Base-by-base conservation (phyloP, 2,113 vertebrate genomes). In the Zosterops pallidus region DNA sequence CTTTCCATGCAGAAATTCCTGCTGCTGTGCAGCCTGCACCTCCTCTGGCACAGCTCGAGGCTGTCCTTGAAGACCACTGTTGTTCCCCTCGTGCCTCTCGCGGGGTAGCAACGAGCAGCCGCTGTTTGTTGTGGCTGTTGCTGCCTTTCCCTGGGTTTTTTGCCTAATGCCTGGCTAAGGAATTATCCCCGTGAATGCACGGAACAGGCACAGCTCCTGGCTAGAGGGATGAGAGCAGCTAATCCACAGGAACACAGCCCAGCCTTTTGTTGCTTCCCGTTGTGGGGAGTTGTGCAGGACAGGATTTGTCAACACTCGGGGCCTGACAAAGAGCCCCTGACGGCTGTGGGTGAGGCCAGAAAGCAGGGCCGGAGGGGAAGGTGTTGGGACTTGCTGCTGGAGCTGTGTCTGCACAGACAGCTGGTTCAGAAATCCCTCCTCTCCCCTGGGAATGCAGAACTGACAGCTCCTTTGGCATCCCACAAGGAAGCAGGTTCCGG, bases 371-470 rank as follows among this genome's bases (percentile, higher is more conserved):
- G 2, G 7, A 77, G 85, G 90, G 86, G 83, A 49, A 91, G 90
- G 77, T 96, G 97, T 97, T 78, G 87, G 92, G 92, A 69, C 95
- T 96, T 59, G 95, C 90, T 55, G 78, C 52, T 75, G 78, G 94
- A 35, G 76, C 55, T n/a, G n/a, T 62, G 88, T 72, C 86, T 95
- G 91, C 80, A 12, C 55, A 78, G 35, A 35, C 91, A 81, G 86
- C 91, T 85, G 84, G 1, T 53, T 39, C 60, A 25, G 22, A 68
- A 89, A 89, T 49, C 65, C 77, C 5, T 82, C 8, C 86, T 56
- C 78, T 57, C 65, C 47, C 8, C 7, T 19, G 37, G 11, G 80
- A 39, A 19, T 29, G 60, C 77, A 72, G 7, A 52, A 5, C 83
- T 88, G 82, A 65, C 86, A 55, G 35, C 1, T 41, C 70, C 69